Evolutionary conservation across 2,888 invertebrate species (phyloP).

Genomic region (Brachypterus glaber): DNA sequence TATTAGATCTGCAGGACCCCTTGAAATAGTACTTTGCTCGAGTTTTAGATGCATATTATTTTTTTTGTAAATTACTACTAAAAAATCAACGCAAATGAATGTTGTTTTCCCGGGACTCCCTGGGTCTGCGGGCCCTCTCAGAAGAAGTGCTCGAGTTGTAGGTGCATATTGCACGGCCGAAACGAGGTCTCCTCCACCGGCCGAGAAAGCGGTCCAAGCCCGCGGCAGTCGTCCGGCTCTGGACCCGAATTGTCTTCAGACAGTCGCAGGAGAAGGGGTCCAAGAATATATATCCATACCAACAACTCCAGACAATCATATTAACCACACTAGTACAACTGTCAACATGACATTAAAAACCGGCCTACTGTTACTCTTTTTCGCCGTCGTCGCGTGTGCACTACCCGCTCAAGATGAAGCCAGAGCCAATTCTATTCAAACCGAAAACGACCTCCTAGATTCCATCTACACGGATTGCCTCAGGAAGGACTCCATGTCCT

Average conservation of each 20-base stretch:
- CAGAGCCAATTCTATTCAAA: constrained; percentile 49
- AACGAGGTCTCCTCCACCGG: constrained; percentile 11
- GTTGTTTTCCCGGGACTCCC: too few species aligned
- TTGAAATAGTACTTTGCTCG: too few species aligned
- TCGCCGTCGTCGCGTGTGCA: constrained; percentile 48
- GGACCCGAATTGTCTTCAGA: constrained; percentile 41
- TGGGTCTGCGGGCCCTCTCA: too few species aligned
- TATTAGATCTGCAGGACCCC: too few species aligned
- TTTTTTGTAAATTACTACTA: too few species aligned
- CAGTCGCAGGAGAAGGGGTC: constrained; percentile 36
- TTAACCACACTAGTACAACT: too few species aligned
- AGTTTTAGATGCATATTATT: too few species aligned
- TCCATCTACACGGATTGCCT: constrained; percentile 68
- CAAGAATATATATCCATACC: constrained; percentile 37
- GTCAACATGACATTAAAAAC: too few species aligned
- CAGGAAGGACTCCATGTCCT: constrained; percentile 73
- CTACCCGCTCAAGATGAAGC: constrained; percentile 60
- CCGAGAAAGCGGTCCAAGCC: constrained; percentile 44
- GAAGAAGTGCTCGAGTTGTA: constrained; percentile 14
- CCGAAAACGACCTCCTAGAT: constrained; percentile 71
- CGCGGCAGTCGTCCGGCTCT: constrained; percentile 40
- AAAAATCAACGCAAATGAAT: too few species aligned
- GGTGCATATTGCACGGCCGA: constrained; percentile 32
- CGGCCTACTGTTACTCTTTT: constrained; percentile 45
- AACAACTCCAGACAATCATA: constrained; percentile 36